These are phyloP conservation scores for Drosophila borborema DNA, from an alignment of 2,888 invertebrate species.

Conservation along the genomic window DNA sequence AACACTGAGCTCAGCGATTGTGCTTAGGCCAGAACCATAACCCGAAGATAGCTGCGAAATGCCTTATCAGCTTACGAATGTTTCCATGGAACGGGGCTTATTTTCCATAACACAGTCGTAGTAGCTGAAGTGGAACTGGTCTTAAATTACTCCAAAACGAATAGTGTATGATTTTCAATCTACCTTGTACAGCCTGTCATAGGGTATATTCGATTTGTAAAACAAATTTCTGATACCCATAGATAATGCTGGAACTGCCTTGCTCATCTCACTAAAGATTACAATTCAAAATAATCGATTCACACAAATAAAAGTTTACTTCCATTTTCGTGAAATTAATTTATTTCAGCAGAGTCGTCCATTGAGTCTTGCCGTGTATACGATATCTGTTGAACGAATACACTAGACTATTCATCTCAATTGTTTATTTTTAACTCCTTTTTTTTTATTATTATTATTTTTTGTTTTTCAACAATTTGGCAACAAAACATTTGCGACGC, in stretches of 20 bases:
- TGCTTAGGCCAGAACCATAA: slow-evolving; percentile 42
- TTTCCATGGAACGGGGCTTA: slow-evolving; percentile 23
- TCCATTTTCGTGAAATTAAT: neutral
- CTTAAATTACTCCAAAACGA: slow-evolving; percentile 42
- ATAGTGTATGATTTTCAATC: neutral
- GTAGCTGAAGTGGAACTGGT: slow-evolving; percentile 36
- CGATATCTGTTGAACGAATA: neutral
- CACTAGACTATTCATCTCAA: neutral
- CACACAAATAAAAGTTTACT: neutral
- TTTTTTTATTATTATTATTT: slow-evolving; percentile 6
- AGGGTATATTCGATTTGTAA: neutral
- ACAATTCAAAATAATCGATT: neutral
- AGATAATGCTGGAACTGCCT: neutral
- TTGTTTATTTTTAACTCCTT: slow-evolving; percentile 5
- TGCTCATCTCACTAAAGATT: neutral
- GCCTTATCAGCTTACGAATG: slow-evolving; percentile 58
- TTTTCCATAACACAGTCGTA: slow-evolving; percentile 24
- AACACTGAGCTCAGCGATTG: slow-evolving; percentile 71
- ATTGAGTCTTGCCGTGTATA: neutral
- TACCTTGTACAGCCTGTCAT: neutral
- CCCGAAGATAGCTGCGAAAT: slow-evolving; percentile 32
- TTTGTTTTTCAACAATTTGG: slow-evolving; percentile 49
- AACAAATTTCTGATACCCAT: neutral
- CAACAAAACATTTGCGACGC: slow-evolving; percentile 68
- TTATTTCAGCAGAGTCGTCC: neutral